Evolutionary conservation across 2,797 vertebrate species (phyloP).

Genomic region (Mionectes olivaceus): DNA sequence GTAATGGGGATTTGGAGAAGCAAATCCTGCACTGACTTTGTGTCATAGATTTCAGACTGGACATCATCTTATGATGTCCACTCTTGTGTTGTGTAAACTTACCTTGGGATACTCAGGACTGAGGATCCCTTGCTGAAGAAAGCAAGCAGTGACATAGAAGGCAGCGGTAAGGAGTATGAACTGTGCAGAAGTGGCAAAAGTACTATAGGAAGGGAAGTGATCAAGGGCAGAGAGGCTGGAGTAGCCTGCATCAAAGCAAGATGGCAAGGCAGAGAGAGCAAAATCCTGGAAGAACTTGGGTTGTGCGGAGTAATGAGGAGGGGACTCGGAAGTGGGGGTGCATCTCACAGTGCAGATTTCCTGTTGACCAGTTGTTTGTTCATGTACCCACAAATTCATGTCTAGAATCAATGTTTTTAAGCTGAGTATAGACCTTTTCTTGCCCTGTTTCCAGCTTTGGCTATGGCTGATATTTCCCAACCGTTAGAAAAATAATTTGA

Average conservation of each 20-base stretch:
- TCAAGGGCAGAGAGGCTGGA: background rate
- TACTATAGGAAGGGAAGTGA: background rate
- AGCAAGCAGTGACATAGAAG: background rate
- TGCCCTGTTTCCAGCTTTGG: background rate
- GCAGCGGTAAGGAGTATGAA: background rate
- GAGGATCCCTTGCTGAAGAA: background rate
- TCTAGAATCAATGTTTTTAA: background rate
- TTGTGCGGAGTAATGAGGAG: background rate
- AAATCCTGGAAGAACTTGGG: background rate
- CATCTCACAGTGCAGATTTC: background rate
- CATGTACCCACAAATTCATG: background rate
- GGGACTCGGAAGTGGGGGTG: background rate
- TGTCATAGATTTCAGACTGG: background rate
- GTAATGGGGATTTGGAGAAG: background rate
- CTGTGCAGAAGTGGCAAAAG: background rate
- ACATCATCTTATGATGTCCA: background rate
- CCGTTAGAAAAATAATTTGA: constrained; percentile 76
- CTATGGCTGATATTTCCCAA: constrained; percentile 45
- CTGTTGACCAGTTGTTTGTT: background rate
- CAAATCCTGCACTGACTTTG: background rate
- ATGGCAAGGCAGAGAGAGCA: background rate
- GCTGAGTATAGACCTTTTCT: background rate
- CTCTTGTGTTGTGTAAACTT: background rate
- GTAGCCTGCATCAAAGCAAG: background rate
- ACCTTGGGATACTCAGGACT: background rate